These are phyloP conservation scores for Drosophila bocki DNA, from an alignment of 1,140 invertebrate genomes.

Conservation along the genomic window DNA sequence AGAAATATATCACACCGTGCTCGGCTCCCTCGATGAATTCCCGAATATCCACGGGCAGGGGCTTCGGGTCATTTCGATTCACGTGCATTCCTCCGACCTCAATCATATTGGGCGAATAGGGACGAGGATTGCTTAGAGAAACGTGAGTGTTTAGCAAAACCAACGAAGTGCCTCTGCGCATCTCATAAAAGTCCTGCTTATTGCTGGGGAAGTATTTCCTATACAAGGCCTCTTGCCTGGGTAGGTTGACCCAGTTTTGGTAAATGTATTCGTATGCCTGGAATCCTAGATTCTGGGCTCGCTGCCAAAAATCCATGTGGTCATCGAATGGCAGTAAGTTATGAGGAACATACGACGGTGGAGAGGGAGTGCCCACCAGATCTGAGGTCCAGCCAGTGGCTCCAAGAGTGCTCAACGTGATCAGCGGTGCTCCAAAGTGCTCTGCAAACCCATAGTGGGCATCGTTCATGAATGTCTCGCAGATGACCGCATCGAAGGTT, in stretches of 20 bases:
- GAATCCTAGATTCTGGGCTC: constrained; percentile 80
- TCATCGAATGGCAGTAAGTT: constrained; percentile 66
- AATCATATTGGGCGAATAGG: constrained; percentile 86
- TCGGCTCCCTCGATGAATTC: constrained; percentile 86
- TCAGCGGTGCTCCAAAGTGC: constrained; percentile 71
- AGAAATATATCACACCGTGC: constrained; percentile 88
- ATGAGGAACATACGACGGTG: constrained; percentile 83
- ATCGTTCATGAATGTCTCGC: constrained; percentile 74
- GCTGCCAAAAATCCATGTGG: constrained; percentile 85
- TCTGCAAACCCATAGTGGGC: constrained; percentile 72
- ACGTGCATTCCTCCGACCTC: constrained; percentile 88
- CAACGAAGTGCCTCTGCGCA: constrained; percentile 84
- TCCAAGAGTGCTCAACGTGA: constrained; percentile 67
- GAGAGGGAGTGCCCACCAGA: constrained; percentile 81
- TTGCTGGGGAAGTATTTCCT: constrained; percentile 77
- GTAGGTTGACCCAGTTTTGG: constrained; percentile 49
- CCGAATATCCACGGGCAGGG: constrained; percentile 85
- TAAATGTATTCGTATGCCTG: constrained; percentile 38
- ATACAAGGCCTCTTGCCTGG: constrained; percentile 81
- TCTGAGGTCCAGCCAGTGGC: constrained; percentile 69
- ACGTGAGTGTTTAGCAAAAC: constrained; percentile 87
- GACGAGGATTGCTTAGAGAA: constrained; percentile 85
- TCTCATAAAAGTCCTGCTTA: constrained; percentile 63
- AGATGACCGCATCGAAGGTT: constrained; percentile 75
- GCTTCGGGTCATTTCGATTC: constrained; percentile 59